Evolutionary conservation across 2,113 vertebrate species (phyloP), one percentile per base, ranked within the genome.

Genomic region (Anolis carolinensis): DNA sequence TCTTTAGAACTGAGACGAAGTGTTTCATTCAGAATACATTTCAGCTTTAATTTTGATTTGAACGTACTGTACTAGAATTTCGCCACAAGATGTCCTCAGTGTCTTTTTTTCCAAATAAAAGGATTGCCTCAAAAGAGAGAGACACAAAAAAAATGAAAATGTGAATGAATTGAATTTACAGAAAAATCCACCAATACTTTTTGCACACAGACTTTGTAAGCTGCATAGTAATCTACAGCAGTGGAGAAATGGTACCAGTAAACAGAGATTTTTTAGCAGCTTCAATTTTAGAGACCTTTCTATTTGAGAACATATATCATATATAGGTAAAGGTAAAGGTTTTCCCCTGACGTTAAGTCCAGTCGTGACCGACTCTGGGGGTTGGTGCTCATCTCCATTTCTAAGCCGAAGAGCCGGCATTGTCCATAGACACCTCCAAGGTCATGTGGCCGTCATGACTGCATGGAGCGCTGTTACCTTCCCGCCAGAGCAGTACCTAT

Each of bases 11-110:
- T 67, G 5, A 25, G 6, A 2, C 8, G 70, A 34, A 93, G 90
- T 44, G 32, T 79, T 0, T 62, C 50, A 21, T 73, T 27, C 13
- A 81, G 70, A 36, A 3, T 5, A 0, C 7, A 52, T 5, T 87
- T 84, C 0, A 0, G 79, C 84, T 83, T 86, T 25, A 25, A 7
- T n/a, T 70, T 25, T 50, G 59, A 50, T 87, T 68, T n/a, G 10
- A 3, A 65, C 82, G 50, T 94, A 25, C 48, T 83, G 50, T 94
- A 25, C 48, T 55, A 36, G 9, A 0, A 50, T 65, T 44, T 1
- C 25, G 77, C 94, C 96, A 96, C 95, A 91, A 93, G 96, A 85
- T 95, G 96, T 90, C 92, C 13, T 23, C 86, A 32, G 68, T n/a
- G 91, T 76, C 71, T 81, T 86, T 0, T 0, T 9, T 55, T 36